Conservation (phyloP, 2,888 invertebrate genomes). For the Agrotis ipsilon region DNA sequence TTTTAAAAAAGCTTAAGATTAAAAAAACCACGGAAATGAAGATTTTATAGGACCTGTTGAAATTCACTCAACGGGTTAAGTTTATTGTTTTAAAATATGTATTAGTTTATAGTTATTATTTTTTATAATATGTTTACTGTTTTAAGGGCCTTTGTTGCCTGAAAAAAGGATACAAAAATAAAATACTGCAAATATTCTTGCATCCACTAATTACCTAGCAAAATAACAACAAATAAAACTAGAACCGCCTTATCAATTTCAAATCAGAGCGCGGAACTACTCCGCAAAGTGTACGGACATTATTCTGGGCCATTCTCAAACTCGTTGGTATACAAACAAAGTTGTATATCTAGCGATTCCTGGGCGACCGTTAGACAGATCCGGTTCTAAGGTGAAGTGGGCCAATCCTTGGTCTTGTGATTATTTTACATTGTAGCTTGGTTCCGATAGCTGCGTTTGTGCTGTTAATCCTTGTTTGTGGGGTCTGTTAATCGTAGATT, state of each 20-base stretch:
- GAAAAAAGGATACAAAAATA: too few species aligned
- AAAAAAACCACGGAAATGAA: too few species aligned
- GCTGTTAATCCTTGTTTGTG: slow-evolving; percentile 7
- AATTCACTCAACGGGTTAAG: too few species aligned
- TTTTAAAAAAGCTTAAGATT: too few species aligned
- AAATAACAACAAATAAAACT: slow-evolving; percentile 4
- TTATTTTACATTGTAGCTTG: slow-evolving; percentile 27
- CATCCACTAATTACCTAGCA: background rate
- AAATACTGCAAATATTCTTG: too few species aligned
- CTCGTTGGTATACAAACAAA: slow-evolving; percentile 61
- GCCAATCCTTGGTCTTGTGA: slow-evolving; percentile 49
- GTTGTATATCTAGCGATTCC: slow-evolving; percentile 58
- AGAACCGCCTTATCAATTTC: slow-evolving; percentile 18
- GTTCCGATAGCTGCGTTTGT: slow-evolving; percentile 40
- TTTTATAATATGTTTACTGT: too few species aligned
- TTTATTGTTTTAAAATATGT: too few species aligned
- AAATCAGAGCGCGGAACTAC: slow-evolving; percentile 21
- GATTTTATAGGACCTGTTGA: too few species aligned
- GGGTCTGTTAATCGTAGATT: background rate
- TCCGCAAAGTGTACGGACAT: slow-evolving; percentile 30
- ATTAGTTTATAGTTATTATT: too few species aligned
- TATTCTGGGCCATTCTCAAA: slow-evolving; percentile 61
- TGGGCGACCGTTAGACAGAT: slow-evolving; percentile 61
- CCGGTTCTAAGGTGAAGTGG: slow-evolving; percentile 56
- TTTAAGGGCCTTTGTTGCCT: too few species aligned